Conservation (phyloP, 2,113 vertebrate species). For the Calyptomena viridis region DNA sequence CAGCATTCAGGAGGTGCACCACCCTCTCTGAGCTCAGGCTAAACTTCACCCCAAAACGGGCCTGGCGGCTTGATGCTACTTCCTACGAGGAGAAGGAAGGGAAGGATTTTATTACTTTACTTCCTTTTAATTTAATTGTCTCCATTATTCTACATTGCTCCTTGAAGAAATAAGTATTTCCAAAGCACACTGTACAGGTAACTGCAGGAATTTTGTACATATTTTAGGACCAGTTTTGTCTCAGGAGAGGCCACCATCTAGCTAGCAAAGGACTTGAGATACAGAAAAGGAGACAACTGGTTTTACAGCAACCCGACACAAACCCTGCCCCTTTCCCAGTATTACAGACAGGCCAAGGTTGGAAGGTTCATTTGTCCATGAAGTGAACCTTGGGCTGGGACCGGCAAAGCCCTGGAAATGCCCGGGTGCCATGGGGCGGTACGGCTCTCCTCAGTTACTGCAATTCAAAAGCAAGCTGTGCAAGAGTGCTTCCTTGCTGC, state of each 20-base stretch:
- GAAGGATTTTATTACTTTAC: background rate
- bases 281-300: background rate
- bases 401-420: background rate
- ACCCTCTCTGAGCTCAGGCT: background rate
- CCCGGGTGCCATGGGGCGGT: background rate
- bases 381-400: background rate
- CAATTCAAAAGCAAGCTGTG: background rate
- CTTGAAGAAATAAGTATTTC: background rate
- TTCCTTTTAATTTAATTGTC: background rate
- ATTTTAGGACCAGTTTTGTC: background rate
- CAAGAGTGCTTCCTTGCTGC: background rate
- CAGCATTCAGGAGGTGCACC: background rate
- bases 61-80: background rate
- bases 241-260: background rate
- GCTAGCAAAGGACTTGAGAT: background rate
- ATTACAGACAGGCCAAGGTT: background rate
- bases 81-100: background rate
- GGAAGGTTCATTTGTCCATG: background rate
- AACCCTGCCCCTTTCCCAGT: background rate
- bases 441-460: background rate
- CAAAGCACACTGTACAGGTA: background rate
- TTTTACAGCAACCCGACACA: background rate
- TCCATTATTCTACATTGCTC: background rate
- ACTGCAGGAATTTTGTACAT: background rate
- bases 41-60: background rate